Percentiles rank a stretch among this genome's conserved stretches.
These are phyloP conservation scores for Turritopsis dohrnii DNA, from an alignment of 30 jellyfish, hydroid and myxozoan species.

Conservation along the genomic window DNA sequence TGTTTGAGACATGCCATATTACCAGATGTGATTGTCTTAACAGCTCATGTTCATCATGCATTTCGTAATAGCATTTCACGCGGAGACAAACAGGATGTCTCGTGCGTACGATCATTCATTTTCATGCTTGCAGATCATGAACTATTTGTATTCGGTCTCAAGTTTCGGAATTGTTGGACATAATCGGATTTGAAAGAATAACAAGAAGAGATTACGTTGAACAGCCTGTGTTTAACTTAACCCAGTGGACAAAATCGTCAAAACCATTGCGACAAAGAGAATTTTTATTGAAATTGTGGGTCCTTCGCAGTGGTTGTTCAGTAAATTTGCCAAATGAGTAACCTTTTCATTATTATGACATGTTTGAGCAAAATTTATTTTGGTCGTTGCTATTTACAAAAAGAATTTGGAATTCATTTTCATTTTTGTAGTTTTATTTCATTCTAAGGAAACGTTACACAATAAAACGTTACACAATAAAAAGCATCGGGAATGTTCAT, in stretches of 20 bases:
- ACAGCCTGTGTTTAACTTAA: too few relatives aligned
- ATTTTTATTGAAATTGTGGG: too few relatives aligned
- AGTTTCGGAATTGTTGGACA: background rate
- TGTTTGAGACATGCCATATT: background rate
- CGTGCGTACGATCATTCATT: background rate
- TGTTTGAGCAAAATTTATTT: background rate
- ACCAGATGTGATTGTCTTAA: too few relatives aligned
- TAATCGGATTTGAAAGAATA: background rate
- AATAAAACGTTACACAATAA: background rate
- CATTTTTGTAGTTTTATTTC: background rate
- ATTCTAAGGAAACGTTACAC: background rate
- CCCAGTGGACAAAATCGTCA: too few relatives aligned
- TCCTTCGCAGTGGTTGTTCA: too few relatives aligned
- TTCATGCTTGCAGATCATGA: background rate
- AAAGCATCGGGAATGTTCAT: background rate
- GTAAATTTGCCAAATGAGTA: too few relatives aligned
- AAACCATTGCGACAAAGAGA: too few relatives aligned
- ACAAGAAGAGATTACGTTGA: too few relatives aligned
- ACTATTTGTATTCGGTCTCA: background rate
- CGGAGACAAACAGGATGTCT: background rate
- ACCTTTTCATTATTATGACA: background rate
- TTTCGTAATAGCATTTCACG: background rate
- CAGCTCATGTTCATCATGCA: background rate
- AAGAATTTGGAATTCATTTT: background rate
- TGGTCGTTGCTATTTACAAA: background rate